Evolutionary conservation across 2,797 vertebrate species (phyloP).

Genomic region (Rachycentron canadum): DNA sequence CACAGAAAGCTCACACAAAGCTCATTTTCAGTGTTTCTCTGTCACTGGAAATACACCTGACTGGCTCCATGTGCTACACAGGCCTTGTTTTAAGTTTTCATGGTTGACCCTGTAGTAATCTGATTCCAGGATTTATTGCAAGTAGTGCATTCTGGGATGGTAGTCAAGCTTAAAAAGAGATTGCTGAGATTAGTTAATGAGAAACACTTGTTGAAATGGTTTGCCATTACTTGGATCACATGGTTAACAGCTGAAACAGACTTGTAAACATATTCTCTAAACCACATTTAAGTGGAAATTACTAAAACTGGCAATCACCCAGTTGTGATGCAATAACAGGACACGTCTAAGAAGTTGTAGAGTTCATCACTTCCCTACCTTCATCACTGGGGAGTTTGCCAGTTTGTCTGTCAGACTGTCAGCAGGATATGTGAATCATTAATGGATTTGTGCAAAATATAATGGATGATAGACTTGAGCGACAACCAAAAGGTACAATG

Average conservation of each 20-base stretch:
- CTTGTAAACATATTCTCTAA: neutral
- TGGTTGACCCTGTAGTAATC: neutral
- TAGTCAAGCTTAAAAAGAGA: neutral
- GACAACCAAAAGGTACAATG: too few relatives aligned
- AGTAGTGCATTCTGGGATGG: neutral
- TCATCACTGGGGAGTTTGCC: neutral
- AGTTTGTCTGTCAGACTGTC: slow-evolving; percentile 6
- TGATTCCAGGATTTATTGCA: neutral
- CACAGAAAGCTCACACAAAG: slow-evolving; percentile 38
- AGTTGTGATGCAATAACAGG: neutral
- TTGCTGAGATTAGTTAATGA: neutral
- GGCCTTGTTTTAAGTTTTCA: neutral
- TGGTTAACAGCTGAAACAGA: neutral
- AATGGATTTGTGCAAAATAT: neutral
- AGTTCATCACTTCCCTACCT: neutral
- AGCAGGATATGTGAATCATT: neutral
- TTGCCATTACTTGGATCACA: neutral
- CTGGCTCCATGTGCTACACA: neutral
- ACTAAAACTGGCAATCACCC: neutral
- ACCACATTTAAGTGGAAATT: neutral
- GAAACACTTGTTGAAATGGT: neutral
- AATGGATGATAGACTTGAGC: neutral
- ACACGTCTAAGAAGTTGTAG: neutral
- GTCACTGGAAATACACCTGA: slow-evolving; percentile 8
- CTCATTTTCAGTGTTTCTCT: neutral